phyloP scores from a whole-genome alignment of 2,888 invertebrate species.

The Sinotaia quadrata region DNA sequence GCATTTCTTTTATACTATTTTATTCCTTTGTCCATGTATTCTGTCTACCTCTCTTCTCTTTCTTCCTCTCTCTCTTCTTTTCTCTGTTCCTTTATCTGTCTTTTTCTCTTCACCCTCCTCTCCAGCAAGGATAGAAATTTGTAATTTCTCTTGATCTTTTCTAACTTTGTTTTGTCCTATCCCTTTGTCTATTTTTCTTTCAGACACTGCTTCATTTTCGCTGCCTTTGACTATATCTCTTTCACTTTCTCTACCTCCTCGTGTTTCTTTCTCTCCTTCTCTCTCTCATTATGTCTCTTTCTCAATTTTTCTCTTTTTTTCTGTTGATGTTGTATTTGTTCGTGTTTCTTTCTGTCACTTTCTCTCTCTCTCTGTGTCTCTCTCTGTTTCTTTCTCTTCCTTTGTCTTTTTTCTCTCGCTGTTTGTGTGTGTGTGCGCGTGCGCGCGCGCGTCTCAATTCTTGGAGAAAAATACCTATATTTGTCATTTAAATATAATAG shows the following conservation, averaged over 20 bases:
- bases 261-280: neutral
- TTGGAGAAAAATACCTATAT: too few species aligned
- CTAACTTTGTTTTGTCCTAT: neutral
- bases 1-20: neutral
- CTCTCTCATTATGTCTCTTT: slow-evolving; percentile 4
- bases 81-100: slow-evolving; percentile 1
- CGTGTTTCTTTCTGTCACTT: neutral
- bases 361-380: slow-evolving; percentile 5
- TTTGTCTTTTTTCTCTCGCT: neutral
- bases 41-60: slow-evolving; percentile 14
- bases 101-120: slow-evolving; percentile 11
- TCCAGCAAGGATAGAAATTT: neutral
- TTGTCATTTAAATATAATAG: too few species aligned
- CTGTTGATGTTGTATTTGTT: neutral
- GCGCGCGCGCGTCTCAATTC: neutral
- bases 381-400: slow-evolving; percentile 3
- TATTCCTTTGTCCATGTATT: neutral
- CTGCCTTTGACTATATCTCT: neutral
- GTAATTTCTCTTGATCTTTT: slow-evolving; percentile 15
- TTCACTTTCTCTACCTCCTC: slow-evolving; percentile 23
- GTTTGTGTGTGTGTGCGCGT: neutral
- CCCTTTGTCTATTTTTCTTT: neutral
- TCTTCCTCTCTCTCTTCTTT: slow-evolving; percentile 6
- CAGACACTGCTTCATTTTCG: slow-evolving; percentile 7
- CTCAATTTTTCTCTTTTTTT: neutral